phyloP scores from a whole-genome alignment of 2,888 invertebrate species.

The Plagodis dolabraria region DNA sequence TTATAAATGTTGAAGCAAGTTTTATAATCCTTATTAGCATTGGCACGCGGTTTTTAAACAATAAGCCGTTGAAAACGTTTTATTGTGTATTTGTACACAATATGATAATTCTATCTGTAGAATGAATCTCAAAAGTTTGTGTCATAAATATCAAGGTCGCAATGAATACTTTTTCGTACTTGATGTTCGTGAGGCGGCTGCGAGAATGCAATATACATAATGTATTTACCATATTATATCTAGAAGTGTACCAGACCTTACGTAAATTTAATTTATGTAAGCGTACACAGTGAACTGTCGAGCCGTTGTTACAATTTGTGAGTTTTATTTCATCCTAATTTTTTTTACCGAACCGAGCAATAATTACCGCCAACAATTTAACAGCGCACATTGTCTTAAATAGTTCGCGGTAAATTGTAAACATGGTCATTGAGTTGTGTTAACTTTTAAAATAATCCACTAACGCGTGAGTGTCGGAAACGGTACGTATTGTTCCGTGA shows the following conservation, averaged over 20 bases:
- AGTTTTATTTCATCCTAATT: slow-evolving; percentile 20
- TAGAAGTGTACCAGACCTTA: slow-evolving; percentile 43
- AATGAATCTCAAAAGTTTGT: slow-evolving; percentile 58
- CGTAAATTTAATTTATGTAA: slow-evolving; percentile 40
- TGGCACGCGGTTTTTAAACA: slow-evolving; percentile 28
- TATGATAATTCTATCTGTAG: slow-evolving; percentile 48
- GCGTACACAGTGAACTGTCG: slow-evolving; percentile 32
- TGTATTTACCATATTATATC: slow-evolving; percentile 49
- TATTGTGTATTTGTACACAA: slow-evolving; percentile 36
- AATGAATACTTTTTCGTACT: slow-evolving; percentile 58
- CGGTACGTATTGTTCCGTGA: slow-evolving; percentile 54
- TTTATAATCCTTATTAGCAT: slow-evolving; percentile 31
- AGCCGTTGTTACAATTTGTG: slow-evolving; percentile 18
- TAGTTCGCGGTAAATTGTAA: slow-evolving; percentile 17
- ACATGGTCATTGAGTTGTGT: slow-evolving; percentile 9
- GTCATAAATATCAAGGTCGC: slow-evolving; percentile 70
- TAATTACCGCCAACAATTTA: slow-evolving; percentile 13
- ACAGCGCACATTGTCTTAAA: slow-evolving; percentile 2
- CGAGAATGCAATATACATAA: slow-evolving; percentile 48
- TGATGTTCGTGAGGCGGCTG: slow-evolving; percentile 48
- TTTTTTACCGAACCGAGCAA: slow-evolving; percentile 15
- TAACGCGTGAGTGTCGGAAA: slow-evolving; percentile 34
- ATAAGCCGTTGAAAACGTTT: slow-evolving; percentile 33
- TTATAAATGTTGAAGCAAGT: slow-evolving; percentile 22
- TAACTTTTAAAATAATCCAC: slow-evolving; percentile 6